Base-by-base conservation (phyloP, 2,113 vertebrate species). In the Tricholaema leucomelas region DNA sequence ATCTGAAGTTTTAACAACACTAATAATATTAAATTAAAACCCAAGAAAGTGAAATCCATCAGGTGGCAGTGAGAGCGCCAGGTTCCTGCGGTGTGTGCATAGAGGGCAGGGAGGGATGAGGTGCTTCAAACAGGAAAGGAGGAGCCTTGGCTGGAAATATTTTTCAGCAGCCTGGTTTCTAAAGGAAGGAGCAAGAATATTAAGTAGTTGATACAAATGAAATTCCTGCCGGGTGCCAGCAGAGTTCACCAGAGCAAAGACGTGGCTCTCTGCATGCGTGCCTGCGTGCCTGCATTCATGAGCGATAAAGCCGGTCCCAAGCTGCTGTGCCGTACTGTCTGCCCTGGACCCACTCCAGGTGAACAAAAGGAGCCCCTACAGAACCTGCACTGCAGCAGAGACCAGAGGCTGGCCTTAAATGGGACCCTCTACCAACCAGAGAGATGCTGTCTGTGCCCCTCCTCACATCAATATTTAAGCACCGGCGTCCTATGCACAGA, bases 171-270 rank as follows among this genome's bases (percentile, higher is more conserved):
- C 81, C 91, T 94, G 56, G 84, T 94, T 96, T 92, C 79, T 87
- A 75, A 65, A 89, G 76, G 93, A 87, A 89, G 69, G 89, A 94
- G 89, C 7, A 52, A 92, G 93, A 93, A 96, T 95, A 96, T 94
- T 93, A 93, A 96, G 91, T 83, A 91, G 95, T 64, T 80, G 95
- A 95, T 96, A 83, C 85, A 96, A 96, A 93, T 59, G 71, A 96
- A 95, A 94, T 91, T 89, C 88, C 91, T 94, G 72, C 46, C 2
- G 76, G 58, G 69, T 93, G 84, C 92, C 92, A 95, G 84, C 86
- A 89, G 78, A 95, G 94, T 94, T 96, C 94, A 95, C 72, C 17
- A 31, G 87, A 92, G 88, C 94, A 92, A 95, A 95, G 92, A 93
- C 69, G 48, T 89, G 75, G 75, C 67, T 93, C 46, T 87, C 56